Evolutionary conservation across 1,140 invertebrate species (phyloP).

Genomic region (Cataglyphis hispanica): DNA sequence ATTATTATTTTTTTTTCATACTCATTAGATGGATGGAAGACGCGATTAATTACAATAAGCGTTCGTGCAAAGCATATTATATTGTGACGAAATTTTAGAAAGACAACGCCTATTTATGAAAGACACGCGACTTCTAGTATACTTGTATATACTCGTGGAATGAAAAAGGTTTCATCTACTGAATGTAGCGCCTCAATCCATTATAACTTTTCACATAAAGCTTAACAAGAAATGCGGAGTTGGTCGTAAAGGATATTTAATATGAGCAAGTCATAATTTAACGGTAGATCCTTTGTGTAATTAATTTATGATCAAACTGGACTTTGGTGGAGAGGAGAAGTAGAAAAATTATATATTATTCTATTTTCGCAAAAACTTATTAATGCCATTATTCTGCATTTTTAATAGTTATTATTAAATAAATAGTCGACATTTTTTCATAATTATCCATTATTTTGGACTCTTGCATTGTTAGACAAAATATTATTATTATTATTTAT

Average conservation of each 20-base stretch:
- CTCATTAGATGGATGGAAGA: background rate
- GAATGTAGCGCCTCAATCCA: background rate
- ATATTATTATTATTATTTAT: too few relatives aligned
- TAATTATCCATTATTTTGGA: background rate
- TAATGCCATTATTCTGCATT: background rate
- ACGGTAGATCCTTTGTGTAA: background rate
- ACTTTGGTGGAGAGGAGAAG: background rate
- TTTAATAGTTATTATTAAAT: background rate
- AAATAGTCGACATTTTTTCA: background rate
- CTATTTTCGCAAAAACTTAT: background rate
- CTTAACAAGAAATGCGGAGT: background rate
- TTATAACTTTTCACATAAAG: background rate
- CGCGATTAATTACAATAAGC: background rate
- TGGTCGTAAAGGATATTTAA: background rate
- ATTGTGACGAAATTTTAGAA: constrained; percentile 1
- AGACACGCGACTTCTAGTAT: background rate
- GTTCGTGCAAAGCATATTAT: background rate
- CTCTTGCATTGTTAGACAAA: background rate
- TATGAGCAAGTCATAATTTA: background rate
- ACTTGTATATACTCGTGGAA: background rate
- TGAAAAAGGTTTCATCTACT: background rate
- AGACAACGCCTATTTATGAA: background rate
- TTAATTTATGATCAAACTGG: background rate
- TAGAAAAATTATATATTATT: background rate
- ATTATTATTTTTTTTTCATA: background rate